Percentiles rank a stretch among this genome's conserved stretches.
These are phyloP conservation scores for Onthophagus taurus DNA, from an alignment of 1,140 invertebrate genomes.

Conservation along the genomic window DNA sequence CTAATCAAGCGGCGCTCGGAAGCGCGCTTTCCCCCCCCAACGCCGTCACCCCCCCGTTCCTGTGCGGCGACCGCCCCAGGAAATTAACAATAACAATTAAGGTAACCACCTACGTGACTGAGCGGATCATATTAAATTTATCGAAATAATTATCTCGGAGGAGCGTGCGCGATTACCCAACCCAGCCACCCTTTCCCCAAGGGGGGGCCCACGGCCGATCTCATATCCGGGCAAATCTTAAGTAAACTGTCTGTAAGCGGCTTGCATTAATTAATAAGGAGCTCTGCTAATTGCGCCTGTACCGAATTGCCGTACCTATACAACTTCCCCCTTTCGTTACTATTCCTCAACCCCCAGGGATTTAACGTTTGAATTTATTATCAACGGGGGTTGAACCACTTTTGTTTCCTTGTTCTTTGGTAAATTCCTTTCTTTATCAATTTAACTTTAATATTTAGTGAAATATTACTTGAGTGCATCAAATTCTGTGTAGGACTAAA, in stretches of 20 bases:
- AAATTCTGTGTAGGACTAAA: too few relatives aligned
- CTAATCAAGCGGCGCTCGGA: constrained; percentile 16
- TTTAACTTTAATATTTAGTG: too few relatives aligned
- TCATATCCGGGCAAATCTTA: constrained; percentile 34
- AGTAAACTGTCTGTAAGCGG: constrained; percentile 36
- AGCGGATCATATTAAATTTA: constrained; percentile 33
- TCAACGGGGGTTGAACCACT: too few relatives aligned
- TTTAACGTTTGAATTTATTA: too few relatives aligned
- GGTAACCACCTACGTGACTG: constrained; percentile 27
- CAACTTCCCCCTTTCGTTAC: too few relatives aligned
- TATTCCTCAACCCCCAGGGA: too few relatives aligned
- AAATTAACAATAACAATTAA: constrained; percentile 34
- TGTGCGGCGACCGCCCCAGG: constrained; percentile 14
- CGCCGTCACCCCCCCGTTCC: neutral
- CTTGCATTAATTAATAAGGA: constrained; percentile 38
- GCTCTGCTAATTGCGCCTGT: constrained; percentile 37
- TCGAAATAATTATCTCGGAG: constrained; percentile 31
- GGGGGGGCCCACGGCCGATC: constrained; percentile 18
- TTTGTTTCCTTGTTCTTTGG: too few relatives aligned
- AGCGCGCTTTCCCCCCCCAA: neutral
- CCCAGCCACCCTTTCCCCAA: constrained; percentile 13
- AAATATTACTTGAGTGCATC: too few relatives aligned
- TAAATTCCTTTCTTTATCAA: too few relatives aligned
- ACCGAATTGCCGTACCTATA: constrained; percentile 15
- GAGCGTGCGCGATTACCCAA: constrained; percentile 18